phyloP scores from a whole-genome alignment of 2,888 invertebrate species.

The Celastrina argiolus region DNA sequence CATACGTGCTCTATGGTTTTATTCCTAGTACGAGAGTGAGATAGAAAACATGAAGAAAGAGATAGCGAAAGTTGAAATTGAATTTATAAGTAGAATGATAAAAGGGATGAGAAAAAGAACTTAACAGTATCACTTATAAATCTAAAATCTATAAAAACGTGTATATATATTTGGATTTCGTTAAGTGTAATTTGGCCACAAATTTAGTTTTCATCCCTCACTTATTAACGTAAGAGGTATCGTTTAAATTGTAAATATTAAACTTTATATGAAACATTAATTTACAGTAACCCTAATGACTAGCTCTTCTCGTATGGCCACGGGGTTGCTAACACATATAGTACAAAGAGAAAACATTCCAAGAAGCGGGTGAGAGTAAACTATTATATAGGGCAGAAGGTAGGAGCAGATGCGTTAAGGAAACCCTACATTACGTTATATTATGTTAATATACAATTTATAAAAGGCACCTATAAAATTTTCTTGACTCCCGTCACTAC shows the following conservation, averaged over 20 bases:
- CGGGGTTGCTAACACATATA: constrained; percentile 38
- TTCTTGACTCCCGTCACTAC: constrained; percentile 63
- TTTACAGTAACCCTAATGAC: constrained; percentile 76
- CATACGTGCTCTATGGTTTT: constrained; percentile 25
- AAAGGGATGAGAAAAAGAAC: constrained; percentile 37
- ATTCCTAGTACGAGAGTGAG: constrained; percentile 11
- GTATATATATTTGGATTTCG: constrained; percentile 75
- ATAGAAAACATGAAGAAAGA: not conserved
- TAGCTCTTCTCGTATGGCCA: constrained; percentile 75
- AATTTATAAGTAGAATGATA: constrained; percentile 12
- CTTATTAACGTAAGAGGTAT: constrained; percentile 62
- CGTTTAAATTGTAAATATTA: constrained; percentile 65
- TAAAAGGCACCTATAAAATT: constrained; percentile 76
- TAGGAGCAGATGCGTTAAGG: constrained; percentile 69
- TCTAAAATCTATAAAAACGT: constrained; percentile 66
- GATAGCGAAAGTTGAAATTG: constrained; percentile 11
- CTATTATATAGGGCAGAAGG: constrained; percentile 36
- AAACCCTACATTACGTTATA: constrained; percentile 67
- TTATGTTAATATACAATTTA: constrained; percentile 57
- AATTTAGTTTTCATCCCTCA: constrained; percentile 67
- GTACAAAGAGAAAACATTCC: constrained; percentile 3
- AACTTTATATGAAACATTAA: constrained; percentile 59
- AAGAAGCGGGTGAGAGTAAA: constrained; percentile 6
- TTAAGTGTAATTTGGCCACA: constrained; percentile 77
- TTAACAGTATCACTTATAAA: constrained; percentile 44